A percentile compares a stretch with the other conserved stretches of the same genome.
phyloP scores from a whole-genome alignment of 2,113 vertebrate genomes.

The Tychaedon coryphoeus region DNA sequence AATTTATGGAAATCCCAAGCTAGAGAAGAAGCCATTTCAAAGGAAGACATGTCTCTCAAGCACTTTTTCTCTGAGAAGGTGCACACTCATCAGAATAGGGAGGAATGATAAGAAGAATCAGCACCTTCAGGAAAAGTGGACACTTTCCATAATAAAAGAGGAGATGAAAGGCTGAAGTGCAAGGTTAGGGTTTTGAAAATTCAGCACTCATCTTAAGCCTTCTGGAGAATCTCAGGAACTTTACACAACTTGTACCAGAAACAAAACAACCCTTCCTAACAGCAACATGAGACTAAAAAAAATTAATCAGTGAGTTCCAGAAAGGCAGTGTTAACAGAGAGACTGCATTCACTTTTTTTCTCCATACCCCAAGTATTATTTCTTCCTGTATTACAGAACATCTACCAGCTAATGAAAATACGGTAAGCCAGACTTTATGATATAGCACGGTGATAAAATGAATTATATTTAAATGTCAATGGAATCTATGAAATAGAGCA shows the following conservation, averaged over 20 bases:
- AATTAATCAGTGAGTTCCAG: not conserved
- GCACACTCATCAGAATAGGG: not conserved
- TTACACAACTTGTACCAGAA: not conserved
- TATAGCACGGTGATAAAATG: not conserved
- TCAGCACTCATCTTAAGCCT: not conserved
- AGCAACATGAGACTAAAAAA: not conserved
- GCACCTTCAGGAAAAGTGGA: conserved; percentile 5
- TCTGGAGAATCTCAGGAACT: not conserved
- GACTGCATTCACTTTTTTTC: not conserved
- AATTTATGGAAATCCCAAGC: not conserved
- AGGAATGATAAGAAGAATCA: not conserved
- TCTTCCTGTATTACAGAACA: not conserved
- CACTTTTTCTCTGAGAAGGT: not conserved
- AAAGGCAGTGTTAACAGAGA: not conserved
- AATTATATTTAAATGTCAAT: conserved; percentile 53
- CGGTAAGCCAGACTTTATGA: not conserved
- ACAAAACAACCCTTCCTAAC: not conserved
- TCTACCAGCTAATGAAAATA: conserved; percentile 8
- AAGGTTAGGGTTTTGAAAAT: not conserved
- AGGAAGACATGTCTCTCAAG: not conserved
- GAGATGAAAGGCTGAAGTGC: not conserved
- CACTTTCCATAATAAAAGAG: not conserved
- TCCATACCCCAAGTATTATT: not conserved
- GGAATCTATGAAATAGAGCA: not conserved
- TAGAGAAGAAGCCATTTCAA: not conserved